phyloP scores from a whole-genome alignment of 2,888 invertebrate species.

The Parapristionchus giblindavisi region DNA sequence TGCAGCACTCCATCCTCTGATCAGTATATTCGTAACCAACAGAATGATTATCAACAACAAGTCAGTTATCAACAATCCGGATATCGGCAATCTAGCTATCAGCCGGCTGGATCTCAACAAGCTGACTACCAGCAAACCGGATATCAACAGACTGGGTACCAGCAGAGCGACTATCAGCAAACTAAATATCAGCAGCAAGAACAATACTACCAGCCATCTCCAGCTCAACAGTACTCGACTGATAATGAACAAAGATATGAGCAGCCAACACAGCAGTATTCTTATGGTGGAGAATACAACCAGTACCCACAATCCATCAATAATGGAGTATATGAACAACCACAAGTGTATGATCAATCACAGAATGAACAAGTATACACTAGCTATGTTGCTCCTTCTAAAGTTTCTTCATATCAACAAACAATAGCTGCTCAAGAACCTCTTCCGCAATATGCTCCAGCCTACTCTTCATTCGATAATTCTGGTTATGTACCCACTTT shows the following conservation, averaged over 20 bases:
- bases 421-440: too few relatives aligned
- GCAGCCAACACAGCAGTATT: background rate
- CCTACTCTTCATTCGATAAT: slow-evolving; percentile 9
- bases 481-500: background rate
- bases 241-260: background rate
- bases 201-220: too few relatives aligned
- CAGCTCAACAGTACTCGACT: background rate
- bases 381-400: too few relatives aligned
- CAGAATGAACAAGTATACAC: slow-evolving; percentile 4
- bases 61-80: too few relatives aligned
- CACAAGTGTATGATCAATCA: background rate
- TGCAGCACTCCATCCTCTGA: too few relatives aligned
- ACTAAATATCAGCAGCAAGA: background rate
- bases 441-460: background rate
- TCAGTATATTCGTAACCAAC: too few relatives aligned
- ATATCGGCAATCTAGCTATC: background rate
- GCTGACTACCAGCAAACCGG: slow-evolving; percentile 8
- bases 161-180: slow-evolving; percentile 12
- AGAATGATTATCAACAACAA: too few relatives aligned
- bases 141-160: background rate
- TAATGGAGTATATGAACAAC: background rate
- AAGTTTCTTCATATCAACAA: too few relatives aligned
- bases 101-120: background rate
- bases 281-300: too few relatives aligned
- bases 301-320: too few relatives aligned